Conservation (phyloP, 2,888 invertebrate genomes). For the Sminthurides aquaticus region DNA sequence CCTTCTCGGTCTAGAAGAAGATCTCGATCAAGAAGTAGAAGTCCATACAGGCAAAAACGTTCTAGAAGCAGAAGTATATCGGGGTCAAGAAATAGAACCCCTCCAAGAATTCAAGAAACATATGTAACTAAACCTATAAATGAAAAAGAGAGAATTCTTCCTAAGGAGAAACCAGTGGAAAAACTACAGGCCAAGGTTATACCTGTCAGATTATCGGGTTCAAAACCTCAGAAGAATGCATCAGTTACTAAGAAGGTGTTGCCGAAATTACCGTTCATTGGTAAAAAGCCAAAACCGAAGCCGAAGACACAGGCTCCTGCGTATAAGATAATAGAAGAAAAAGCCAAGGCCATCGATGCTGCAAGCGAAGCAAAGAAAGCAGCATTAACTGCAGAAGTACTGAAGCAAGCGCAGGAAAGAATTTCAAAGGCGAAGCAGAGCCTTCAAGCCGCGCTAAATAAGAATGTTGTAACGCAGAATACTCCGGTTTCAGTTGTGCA, state of each 20-base stretch:
- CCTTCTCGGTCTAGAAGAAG: background rate
- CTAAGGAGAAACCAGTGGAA: background rate
- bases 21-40: background rate
- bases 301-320: background rate
- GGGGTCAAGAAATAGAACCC: background rate
- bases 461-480: background rate
- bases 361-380: background rate
- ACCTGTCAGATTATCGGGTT: too few relatives aligned
- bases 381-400: background rate
- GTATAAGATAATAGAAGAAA: background rate
- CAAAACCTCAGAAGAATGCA: too few relatives aligned
- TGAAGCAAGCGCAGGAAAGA: constrained; percentile 5
- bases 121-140: background rate
- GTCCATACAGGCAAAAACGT: background rate
- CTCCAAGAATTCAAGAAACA: background rate
- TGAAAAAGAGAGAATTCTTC: background rate
- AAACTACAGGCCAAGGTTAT: background rate
- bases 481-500: background rate
- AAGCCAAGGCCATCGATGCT: background rate
- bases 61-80: background rate
- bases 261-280: background rate
- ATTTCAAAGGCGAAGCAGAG: background rate
- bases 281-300: background rate
- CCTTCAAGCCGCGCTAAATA: background rate
- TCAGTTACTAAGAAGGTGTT: too few relatives aligned